Evolutionary conservation across 2,888 invertebrate species (phyloP), one percentile per base, ranked within the genome.

Genomic region (Odontothrips loti): DNA sequence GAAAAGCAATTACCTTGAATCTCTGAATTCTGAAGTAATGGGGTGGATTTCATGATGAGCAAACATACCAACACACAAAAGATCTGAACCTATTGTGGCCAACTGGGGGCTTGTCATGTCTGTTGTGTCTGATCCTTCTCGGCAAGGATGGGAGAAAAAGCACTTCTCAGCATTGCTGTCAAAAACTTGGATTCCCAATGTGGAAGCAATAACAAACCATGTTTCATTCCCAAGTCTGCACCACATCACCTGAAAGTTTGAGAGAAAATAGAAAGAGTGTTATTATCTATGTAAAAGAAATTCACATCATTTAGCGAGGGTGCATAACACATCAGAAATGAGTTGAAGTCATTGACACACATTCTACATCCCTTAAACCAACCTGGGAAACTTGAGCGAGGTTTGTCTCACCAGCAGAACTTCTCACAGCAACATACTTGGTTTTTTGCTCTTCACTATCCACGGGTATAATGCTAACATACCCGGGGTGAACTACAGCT

Each of bases 181-280:
- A 63, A 84, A 86, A 20, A 86, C 81, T 68, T 86, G 85, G 10
- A 86, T 80, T 10, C 86, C 86, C 10, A 84, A 83, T 15, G 85
- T 84, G 58, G 85, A 85, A 10, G 85, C 84, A 12, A 85, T 84
- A 1, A 84, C 85, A n/a, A 86, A 82, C 20, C 84, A 83, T 29
- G 83, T 82, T 78, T 85, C 84, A 27, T 83, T 83, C 43, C 85
- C 84, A 20, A 86, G 82, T 63, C 82, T 84, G 82, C 85, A 85
- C 85, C 85, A 86, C 82, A 84, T 83, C 8, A 85, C 85, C 86
- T 86, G 63, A 4, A 81, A 82, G 81, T 81, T 47, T 23, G 9
- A 81, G 20, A 43, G 12, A 12, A 27, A 48, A 58, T 11, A 68
- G 10, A 11, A 68, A 23, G 11, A 23, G 17, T 15, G 9, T 68